Conservation (phyloP, 2,113 vertebrate species). For the Pangasianodon hypophthalmus region DNA sequence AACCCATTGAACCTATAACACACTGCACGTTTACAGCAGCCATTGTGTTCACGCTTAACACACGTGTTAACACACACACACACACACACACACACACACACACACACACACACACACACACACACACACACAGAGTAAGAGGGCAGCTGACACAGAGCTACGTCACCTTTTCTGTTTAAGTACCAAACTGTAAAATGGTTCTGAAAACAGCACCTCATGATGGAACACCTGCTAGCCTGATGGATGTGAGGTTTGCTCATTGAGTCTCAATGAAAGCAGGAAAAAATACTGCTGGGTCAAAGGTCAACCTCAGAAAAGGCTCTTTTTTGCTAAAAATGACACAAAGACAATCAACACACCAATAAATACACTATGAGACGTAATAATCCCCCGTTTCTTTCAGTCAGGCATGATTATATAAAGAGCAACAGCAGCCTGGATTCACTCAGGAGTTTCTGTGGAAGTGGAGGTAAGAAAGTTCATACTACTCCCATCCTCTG, state of each 20-base stretch:
- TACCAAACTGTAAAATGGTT: neutral
- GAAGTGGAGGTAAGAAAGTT: conserved; percentile 20
- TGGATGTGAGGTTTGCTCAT: neutral
- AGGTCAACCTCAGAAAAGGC: neutral
- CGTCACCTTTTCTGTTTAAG: neutral
- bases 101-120: conserved; percentile 20
- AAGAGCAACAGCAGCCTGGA: neutral
- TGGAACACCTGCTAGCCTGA: neutral
- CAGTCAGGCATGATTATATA: neutral
- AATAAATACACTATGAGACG: neutral
- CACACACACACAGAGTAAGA: neutral
- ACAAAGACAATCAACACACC: neutral
- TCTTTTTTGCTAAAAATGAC: neutral
- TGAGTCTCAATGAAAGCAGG: neutral
- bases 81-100: conserved; percentile 17
- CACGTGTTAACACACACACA: conserved; percentile 14
- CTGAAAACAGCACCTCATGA: neutral
- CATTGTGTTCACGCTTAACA: conserved; percentile 31
- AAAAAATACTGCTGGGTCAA: neutral
- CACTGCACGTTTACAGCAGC: conserved; percentile 15
- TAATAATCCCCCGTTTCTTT: neutral
- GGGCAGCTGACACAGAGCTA: neutral
- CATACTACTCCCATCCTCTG: conserved; percentile 28
- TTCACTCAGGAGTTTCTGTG: conserved; percentile 5
- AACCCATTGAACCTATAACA: conserved; percentile 44